A percentile compares a stretch with the other conserved stretches of the same genome.
phyloP scores from a whole-genome alignment of 2,888 invertebrate species.

The Seira musarum region DNA sequence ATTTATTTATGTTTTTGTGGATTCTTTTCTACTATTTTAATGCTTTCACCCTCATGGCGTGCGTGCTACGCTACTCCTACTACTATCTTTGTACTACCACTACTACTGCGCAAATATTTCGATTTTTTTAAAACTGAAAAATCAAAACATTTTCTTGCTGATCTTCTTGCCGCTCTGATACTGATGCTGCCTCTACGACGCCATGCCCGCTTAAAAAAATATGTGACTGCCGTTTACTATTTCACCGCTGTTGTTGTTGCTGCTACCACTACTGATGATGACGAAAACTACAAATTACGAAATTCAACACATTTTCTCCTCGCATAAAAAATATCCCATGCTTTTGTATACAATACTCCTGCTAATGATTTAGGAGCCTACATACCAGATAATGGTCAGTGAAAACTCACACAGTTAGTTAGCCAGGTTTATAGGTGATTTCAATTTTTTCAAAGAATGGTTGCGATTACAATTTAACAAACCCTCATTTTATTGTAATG shows the following conservation, averaged over 20 bases:
- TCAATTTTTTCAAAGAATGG: no score
- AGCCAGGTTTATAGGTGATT: no score
- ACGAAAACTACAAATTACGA: neutral
- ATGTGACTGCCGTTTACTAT: conserved; percentile 38
- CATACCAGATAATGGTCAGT: conserved; percentile 59
- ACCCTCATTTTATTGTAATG: neutral
- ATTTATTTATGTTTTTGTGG: conserved; percentile 12
- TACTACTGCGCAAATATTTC: conserved; percentile 40
- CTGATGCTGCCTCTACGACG: conserved; percentile 21
- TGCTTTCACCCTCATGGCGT: conserved; percentile 52
- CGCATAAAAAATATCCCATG: conserved; percentile 3
- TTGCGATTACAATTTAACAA: conserved; percentile 1
- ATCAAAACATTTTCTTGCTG: conserved; percentile 41
- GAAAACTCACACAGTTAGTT: conserved; percentile 57
- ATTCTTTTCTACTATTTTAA: conserved; percentile 45
- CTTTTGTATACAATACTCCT: conserved; percentile 13
- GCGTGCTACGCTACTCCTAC: conserved; percentile 22
- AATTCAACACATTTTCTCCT: conserved; percentile 4
- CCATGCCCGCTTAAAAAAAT: conserved; percentile 14
- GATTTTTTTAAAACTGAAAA: conserved; percentile 21
- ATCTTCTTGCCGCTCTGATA: conserved; percentile 29
- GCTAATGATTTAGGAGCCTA: conserved; percentile 42
- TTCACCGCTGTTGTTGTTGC: conserved; percentile 30
- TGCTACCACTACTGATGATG: neutral
- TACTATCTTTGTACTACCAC: conserved; percentile 4